Evolutionary conservation across 1,140 invertebrate genomes (phyloP).

Genomic region (Bombus superbus): DNA sequence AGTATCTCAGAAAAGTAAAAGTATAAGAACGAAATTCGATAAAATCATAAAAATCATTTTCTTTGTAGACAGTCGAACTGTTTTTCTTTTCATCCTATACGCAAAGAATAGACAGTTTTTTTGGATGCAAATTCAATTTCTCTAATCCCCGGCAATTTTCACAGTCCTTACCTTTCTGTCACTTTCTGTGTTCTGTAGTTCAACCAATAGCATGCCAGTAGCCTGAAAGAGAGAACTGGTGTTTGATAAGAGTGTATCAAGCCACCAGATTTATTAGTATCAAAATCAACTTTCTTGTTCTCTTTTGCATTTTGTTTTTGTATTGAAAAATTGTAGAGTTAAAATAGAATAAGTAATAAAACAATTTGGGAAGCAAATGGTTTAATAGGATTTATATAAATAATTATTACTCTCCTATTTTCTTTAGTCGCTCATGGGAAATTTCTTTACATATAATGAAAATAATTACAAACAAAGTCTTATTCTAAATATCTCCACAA

Average conservation of each 20-base stretch:
- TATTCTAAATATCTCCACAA: constrained; percentile 45
- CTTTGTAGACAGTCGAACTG: constrained; percentile 29
- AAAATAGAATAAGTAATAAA: constrained; percentile 5
- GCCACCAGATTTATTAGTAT: constrained; percentile 82
- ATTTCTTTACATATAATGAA: neutral
- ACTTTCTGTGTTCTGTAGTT: constrained; percentile 74
- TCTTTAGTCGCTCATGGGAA: neutral
- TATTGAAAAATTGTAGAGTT: constrained; percentile 31
- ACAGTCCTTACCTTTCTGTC: constrained; percentile 78
- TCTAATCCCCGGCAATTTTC: constrained; percentile 59
- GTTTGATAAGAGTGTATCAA: constrained; percentile 86
- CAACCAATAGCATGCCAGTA: constrained; percentile 77
- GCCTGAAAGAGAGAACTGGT: constrained; percentile 88
- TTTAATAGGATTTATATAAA: neutral
- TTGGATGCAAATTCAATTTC: constrained; percentile 51
- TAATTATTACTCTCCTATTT: neutral
- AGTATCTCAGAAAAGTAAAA: constrained; percentile 43
- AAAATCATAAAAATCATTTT: constrained; percentile 11
- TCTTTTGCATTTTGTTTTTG: constrained; percentile 17
- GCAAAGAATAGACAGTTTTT: constrained; percentile 50
- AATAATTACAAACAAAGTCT: neutral
- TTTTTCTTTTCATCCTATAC: constrained; percentile 32
- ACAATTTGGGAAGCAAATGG: neutral
- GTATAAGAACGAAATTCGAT: constrained; percentile 28
- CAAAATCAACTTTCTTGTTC: constrained; percentile 56